Conservation (phyloP, 2,888 invertebrate genomes). For the Azorinus chamasolen region DNA sequence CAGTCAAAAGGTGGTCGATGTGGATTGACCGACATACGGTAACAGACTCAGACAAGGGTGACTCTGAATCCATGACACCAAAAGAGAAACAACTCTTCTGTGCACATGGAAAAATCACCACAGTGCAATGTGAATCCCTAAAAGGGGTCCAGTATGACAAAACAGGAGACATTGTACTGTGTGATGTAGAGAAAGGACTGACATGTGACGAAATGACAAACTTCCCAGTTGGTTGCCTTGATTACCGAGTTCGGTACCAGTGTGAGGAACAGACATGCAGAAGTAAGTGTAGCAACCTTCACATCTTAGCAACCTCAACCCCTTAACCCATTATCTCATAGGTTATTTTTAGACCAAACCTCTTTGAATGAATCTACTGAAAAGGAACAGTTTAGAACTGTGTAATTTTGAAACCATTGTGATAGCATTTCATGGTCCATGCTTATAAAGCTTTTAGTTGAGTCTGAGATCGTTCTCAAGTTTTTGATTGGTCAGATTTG, state of each 20-base stretch:
- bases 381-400: no score
- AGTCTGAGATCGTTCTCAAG: no score
- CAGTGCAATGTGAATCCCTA: slow-evolving; percentile 77
- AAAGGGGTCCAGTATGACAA: slow-evolving; percentile 60
- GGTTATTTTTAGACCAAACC: no score
- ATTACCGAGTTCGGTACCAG: slow-evolving; percentile 80
- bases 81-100: slow-evolving; percentile 71
- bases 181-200: slow-evolving; percentile 90
- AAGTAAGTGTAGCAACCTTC: slow-evolving; percentile 53
- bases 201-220: slow-evolving; percentile 88
- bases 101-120: slow-evolving; percentile 68
- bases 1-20: slow-evolving; percentile 48
- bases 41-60: slow-evolving; percentile 35
- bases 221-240: slow-evolving; percentile 71
- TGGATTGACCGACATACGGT: slow-evolving; percentile 51
- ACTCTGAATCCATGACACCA: slow-evolving; percentile 66
- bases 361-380: no score
- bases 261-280: slow-evolving; percentile 67
- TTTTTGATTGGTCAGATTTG: no score
- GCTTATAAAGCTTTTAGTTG: no score
- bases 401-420: no score
- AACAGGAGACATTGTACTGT: slow-evolving; percentile 71
- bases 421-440: no score
- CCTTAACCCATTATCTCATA: no score
- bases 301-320: no score